phyloP scores from a whole-genome alignment of 2,113 vertebrate genomes.

The Eubucco bourcierii region DNA sequence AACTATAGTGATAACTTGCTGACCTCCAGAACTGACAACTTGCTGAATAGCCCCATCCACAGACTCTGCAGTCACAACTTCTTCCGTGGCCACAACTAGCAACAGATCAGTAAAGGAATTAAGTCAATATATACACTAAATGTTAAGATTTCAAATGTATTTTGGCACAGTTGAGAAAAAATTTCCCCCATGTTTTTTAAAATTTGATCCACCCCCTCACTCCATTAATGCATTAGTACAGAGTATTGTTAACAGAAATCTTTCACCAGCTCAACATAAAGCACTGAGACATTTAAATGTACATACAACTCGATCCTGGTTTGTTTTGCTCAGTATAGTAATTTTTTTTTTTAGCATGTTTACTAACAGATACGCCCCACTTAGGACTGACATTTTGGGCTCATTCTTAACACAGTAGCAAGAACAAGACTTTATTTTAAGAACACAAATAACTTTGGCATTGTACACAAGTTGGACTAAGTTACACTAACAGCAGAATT shows the following conservation, averaged over 20 bases:
- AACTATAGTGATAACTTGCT: conserved; percentile 91
- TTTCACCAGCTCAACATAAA: not conserved
- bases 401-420: not conserved
- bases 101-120: conserved; percentile 18
- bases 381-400: not conserved
- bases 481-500: not conserved
- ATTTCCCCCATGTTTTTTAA: not conserved
- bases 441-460: not conserved
- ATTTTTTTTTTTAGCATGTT: not conserved
- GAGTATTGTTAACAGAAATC: not conserved
- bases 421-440: not conserved
- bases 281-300: not conserved
- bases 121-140: not conserved
- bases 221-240: not conserved
- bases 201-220: not conserved
- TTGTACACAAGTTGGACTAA: not conserved
- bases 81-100: conserved; percentile 85
- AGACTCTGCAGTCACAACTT: conserved; percentile 87
- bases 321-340: not conserved
- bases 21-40: conserved; percentile 87
- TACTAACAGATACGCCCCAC: not conserved
- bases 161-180: not conserved
- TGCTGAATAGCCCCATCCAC: conserved; percentile 90
- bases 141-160: not conserved
- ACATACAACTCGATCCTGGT: not conserved